Percentiles rank a stretch among this genome's conserved stretches.
Conservation (phyloP, 2,888 invertebrate species). For the Cephus spinipes region DNA sequence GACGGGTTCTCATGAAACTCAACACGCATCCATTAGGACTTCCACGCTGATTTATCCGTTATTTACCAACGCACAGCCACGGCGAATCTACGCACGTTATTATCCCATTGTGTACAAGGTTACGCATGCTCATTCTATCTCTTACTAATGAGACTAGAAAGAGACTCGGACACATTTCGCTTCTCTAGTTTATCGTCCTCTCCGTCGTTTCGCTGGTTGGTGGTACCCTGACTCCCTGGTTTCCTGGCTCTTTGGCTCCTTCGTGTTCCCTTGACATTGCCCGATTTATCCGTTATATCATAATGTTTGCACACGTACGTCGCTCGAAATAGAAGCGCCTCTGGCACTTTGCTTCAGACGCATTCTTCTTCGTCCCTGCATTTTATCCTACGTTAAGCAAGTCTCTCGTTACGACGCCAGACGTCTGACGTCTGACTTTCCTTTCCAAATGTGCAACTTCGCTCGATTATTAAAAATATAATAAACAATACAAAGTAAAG, state of each 20-base stretch:
- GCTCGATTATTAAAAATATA: neutral
- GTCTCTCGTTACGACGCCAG: neutral
- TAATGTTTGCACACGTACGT: neutral
- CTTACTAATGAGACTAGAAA: neutral
- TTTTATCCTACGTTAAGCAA: neutral
- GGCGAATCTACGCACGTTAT: neutral
- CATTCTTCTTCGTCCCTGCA: neutral
- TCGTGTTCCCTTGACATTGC: conserved; percentile 2
- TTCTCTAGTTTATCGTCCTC: neutral
- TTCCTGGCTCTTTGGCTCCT: neutral
- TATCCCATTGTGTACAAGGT: neutral
- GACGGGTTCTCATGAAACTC: conserved; percentile 10
- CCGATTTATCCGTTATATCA: neutral
- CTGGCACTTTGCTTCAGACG: neutral
- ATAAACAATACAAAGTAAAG: neutral
- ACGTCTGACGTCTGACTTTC: neutral
- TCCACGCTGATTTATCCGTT: conserved; percentile 7
- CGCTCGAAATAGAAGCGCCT: neutral
- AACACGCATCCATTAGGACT: neutral
- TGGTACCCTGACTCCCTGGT: neutral
- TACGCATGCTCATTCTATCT: neutral
- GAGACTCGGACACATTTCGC: neutral
- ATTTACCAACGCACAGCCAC: conserved; percentile 6
- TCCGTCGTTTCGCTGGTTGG: neutral
- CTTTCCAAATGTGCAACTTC: neutral